phyloP scores from a whole-genome alignment of 2,888 invertebrate species.

The Tinea trinotella region DNA sequence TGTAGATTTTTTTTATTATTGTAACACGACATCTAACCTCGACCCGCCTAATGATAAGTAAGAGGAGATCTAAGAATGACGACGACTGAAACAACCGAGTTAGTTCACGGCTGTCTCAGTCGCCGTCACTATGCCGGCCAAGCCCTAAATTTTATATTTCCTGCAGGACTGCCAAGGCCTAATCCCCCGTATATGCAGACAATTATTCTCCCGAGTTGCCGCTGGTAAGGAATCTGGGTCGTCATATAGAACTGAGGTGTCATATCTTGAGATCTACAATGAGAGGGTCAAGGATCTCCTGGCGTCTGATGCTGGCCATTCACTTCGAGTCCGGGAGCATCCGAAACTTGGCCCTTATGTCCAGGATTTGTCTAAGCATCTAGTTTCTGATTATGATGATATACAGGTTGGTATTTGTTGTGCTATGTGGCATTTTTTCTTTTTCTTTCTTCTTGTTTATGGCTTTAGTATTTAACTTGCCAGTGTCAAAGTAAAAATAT shows the following conservation, averaged over 20 bases:
- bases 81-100: too few relatives aligned
- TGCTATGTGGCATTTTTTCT: too few relatives aligned
- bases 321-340: slow-evolving; percentile 84
- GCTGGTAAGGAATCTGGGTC: slow-evolving; percentile 86
- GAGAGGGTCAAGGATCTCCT: slow-evolving; percentile 84
- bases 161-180: slow-evolving; percentile 83
- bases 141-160: too few relatives aligned
- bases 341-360: slow-evolving; percentile 88
- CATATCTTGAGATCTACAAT: slow-evolving; percentile 89
- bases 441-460: too few relatives aligned
- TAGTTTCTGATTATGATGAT: slow-evolving; percentile 89
- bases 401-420: too few relatives aligned
- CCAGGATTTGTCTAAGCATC: slow-evolving; percentile 87
- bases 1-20: too few relatives aligned
- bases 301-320: slow-evolving; percentile 75
- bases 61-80: too few relatives aligned
- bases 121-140: too few relatives aligned
- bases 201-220: slow-evolving; percentile 85
- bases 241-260: slow-evolving; percentile 89
- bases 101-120: too few relatives aligned
- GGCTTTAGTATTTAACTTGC: too few relatives aligned
- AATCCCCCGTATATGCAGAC: slow-evolving; percentile 89
- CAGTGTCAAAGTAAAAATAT: not conserved
- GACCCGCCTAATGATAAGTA: too few relatives aligned
- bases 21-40: too few relatives aligned